These are phyloP conservation scores for Pterois miles DNA, from an alignment of 2,797 vertebrate species.

Conservation along the genomic window DNA sequence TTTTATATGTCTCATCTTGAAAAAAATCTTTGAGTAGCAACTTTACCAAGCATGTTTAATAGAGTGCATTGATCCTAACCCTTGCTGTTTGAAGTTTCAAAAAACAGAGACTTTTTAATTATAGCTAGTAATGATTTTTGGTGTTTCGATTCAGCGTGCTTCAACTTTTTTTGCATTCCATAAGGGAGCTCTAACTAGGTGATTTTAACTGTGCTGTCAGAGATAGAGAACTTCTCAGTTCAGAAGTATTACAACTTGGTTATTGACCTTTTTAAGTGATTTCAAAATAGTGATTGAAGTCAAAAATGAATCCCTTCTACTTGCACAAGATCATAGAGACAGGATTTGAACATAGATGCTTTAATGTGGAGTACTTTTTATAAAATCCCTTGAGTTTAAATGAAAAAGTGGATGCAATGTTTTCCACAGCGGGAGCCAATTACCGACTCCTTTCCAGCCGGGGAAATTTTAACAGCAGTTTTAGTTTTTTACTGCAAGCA, in stretches of 20 bases:
- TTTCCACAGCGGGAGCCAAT: constrained; percentile 21
- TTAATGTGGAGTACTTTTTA: neutral
- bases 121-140: neutral
- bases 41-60: neutral
- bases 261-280: neutral
- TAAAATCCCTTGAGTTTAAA: neutral
- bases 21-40: neutral
- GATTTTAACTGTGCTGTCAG: neutral
- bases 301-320: neutral
- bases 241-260: neutral
- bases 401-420: neutral
- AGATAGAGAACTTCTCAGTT: neutral
- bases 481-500: constrained; percentile 22
- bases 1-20: neutral
- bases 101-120: neutral
- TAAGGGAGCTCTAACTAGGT: neutral
- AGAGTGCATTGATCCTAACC: neutral
- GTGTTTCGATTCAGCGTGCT: neutral
- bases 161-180: neutral
- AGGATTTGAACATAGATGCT: neutral
- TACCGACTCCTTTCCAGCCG: constrained; percentile 12
- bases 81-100: neutral
- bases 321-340: neutral
- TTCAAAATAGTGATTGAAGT: neutral
- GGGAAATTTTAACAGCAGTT: constrained; percentile 14